phyloP scores from a whole-genome alignment of 53 echinoderm and acorn worm species.

The Glandiceps talaboti region DNA sequence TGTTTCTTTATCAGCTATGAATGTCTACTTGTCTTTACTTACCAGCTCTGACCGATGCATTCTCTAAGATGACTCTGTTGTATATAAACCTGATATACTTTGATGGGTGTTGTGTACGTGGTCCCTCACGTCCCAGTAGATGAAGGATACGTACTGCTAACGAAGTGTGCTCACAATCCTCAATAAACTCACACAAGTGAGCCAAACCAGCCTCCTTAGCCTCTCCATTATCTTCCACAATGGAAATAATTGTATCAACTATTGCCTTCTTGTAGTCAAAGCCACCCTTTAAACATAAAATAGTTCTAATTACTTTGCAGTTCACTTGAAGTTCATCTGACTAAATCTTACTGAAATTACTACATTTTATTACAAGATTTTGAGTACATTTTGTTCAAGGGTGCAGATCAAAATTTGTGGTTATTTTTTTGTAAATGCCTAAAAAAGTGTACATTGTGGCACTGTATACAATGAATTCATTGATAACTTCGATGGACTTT shows the following conservation, averaged over 20 bases:
- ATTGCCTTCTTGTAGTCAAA: conserved; percentile 98
- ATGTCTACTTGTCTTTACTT: no score
- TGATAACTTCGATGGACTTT: no score
- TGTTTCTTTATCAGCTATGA: no score
- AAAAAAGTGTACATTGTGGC: no score
- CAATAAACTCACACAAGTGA: conserved; percentile 97
- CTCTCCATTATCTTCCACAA: conserved; percentile 97
- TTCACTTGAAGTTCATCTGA: no score
- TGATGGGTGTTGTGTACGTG: conserved; percentile 78
- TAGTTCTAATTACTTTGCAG: no score
- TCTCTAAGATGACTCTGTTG: conserved; percentile 96
- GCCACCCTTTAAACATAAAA: conserved; percentile 82
- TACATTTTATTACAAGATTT: no score
- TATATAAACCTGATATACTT: conserved; percentile 99
- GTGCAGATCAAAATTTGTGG: no score
- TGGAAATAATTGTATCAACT: conserved; percentile 81
- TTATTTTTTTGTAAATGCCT: no score
- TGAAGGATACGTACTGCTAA: conserved; percentile 92
- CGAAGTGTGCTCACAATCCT: conserved; percentile 96
- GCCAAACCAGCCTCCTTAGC: conserved; percentile 92
- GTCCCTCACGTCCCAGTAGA: conserved; percentile 90
- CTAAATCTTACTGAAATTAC: no score
- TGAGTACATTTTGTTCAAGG: no score
- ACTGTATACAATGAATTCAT: no score
- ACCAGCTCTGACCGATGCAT: conserved; percentile 93